A percentile compares a stretch with the other conserved stretches of the same genome.
These are phyloP conservation scores for Aelia acuminata DNA, from an alignment of 2,888 invertebrate species.

Conservation along the genomic window DNA sequence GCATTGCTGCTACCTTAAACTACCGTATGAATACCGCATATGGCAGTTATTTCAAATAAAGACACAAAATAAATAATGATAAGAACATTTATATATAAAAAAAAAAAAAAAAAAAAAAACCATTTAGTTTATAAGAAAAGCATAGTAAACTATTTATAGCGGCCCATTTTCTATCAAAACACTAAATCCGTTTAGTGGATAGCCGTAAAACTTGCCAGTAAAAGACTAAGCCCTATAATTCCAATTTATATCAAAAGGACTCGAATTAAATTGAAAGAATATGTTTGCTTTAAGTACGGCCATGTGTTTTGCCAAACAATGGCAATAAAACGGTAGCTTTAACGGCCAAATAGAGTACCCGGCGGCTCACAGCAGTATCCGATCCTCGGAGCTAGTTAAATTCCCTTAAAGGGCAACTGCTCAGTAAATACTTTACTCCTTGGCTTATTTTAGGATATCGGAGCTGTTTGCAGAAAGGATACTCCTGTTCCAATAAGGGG, in stretches of 20 bases:
- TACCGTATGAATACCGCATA: too few relatives aligned
- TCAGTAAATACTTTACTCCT: constrained; percentile 19
- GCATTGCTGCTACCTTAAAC: too few relatives aligned
- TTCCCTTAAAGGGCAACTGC: background rate
- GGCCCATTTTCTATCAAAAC: background rate
- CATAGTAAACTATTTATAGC: background rate
- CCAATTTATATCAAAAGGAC: background rate
- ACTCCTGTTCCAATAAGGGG: constrained; percentile 55
- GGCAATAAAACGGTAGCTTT: constrained; percentile 3
- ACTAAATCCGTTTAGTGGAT: background rate
- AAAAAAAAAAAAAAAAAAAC: too few relatives aligned
- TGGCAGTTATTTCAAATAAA: too few relatives aligned
- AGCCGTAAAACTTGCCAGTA: background rate
- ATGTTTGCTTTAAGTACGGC: constrained; percentile 8
- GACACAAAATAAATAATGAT: too few relatives aligned
- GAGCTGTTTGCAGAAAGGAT: constrained; percentile 51
- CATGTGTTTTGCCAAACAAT: background rate
- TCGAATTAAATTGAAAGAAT: background rate
- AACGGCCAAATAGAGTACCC: background rate
- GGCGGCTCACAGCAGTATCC: background rate
- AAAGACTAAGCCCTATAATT: constrained; percentile 7
- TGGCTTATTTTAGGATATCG: constrained; percentile 47
- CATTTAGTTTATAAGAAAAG: background rate
- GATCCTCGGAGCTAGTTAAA: constrained; percentile 23
- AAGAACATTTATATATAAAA: too few relatives aligned